Evolutionary conservation across 2,797 vertebrate genomes (phyloP).

Genomic region (Arrhamphus sclerolepis): DNA sequence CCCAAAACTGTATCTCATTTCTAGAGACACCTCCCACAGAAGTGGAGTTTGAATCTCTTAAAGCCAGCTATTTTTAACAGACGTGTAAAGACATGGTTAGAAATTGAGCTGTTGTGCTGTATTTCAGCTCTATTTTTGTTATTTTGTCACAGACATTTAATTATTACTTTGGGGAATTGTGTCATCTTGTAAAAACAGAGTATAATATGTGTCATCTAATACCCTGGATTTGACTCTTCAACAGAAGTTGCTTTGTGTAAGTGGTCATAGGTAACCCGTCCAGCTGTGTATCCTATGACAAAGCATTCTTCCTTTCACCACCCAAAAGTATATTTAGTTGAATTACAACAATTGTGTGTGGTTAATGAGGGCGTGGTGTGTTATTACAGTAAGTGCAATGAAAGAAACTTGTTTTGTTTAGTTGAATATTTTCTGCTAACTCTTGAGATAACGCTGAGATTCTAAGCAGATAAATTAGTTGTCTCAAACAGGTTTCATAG

Average conservation of each 20-base stretch:
- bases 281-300: conserved; percentile 17
- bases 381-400: conserved; percentile 15
- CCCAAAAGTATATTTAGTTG: conserved; percentile 17
- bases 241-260: conserved; percentile 51
- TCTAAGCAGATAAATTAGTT: neutral
- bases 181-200: too few species aligned
- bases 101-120: too few species aligned
- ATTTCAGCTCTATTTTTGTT: too few species aligned
- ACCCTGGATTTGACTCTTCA: conserved; percentile 12
- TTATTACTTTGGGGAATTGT: too few species aligned
- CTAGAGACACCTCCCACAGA: too few species aligned
- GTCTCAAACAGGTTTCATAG: neutral
- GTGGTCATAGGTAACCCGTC: conserved; percentile 27
- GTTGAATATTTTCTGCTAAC: neutral
- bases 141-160: too few species aligned
- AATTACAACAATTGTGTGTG: conserved; percentile 17
- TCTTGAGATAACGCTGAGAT: too few species aligned
- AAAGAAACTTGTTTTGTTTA: neutral
- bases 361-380: neutral
- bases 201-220: neutral
- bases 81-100: too few species aligned
- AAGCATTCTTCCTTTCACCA: conserved; percentile 21
- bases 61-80: too few species aligned
- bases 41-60: too few species aligned
- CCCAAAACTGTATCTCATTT: too few species aligned